These are phyloP conservation scores for Triplophysa dalaica DNA, from an alignment of 2,113 vertebrate genomes.

Conservation along the genomic window DNA sequence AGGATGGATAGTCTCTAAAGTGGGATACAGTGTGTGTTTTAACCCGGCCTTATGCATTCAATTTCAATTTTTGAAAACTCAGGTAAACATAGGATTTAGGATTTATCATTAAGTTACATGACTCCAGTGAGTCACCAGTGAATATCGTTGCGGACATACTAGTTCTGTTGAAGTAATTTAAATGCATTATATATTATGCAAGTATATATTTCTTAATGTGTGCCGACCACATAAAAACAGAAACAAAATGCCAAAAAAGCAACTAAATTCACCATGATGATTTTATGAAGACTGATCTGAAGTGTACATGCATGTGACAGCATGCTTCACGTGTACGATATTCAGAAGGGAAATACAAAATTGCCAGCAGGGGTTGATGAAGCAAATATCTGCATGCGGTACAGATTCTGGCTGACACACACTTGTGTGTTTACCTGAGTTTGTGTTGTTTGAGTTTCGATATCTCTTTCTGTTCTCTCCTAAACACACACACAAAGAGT, in stretches of 20 bases:
- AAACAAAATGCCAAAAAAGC: too few species aligned
- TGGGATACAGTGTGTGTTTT: background rate
- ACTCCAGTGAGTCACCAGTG: background rate
- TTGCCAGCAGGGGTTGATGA: background rate
- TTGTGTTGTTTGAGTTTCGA: constrained; percentile 46
- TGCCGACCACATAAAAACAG: too few species aligned
- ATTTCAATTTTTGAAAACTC: background rate
- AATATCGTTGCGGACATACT: background rate
- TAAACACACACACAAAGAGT: constrained; percentile 10
- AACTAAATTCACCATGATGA: background rate
- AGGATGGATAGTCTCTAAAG: background rate
- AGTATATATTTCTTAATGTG: too few species aligned
- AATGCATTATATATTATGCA: too few species aligned
- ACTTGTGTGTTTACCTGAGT: constrained; percentile 49
- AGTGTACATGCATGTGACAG: too few species aligned
- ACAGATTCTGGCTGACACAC: background rate
- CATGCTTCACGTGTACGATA: background rate
- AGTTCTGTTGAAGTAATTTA: too few species aligned
- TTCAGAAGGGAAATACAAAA: background rate
- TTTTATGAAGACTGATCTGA: background rate
- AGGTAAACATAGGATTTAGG: too few species aligned
- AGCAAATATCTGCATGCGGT: background rate
- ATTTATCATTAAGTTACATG: background rate
- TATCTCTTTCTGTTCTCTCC: constrained; percentile 45
- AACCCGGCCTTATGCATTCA: background rate